Evolutionary conservation across 2,888 invertebrate species (phyloP).

Genomic region (Zaprionus lineosus): DNA sequence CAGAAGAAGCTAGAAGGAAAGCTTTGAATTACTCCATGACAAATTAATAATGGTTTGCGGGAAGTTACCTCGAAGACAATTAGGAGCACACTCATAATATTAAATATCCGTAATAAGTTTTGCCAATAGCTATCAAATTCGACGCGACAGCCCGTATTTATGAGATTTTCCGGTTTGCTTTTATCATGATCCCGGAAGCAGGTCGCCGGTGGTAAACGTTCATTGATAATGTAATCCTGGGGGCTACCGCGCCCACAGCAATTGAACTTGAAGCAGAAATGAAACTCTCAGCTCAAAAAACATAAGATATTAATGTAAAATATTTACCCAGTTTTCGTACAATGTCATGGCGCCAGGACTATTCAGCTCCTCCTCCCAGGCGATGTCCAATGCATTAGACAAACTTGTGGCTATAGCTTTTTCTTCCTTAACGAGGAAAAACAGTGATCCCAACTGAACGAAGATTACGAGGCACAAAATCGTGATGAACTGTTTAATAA

Average conservation of each 20-base stretch:
- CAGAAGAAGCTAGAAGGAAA: conserved; percentile 84
- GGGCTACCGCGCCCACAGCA: conserved; percentile 81
- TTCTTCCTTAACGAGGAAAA: conserved; percentile 40
- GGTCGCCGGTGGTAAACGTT: conserved; percentile 73
- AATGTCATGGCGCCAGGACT: conserved; percentile 77
- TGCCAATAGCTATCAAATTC: conserved; percentile 76
- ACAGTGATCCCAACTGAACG: conserved; percentile 51
- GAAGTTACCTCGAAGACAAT: conserved; percentile 67
- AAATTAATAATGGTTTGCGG: no score
- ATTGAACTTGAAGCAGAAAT: conserved; percentile 60
- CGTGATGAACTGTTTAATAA: conserved; percentile 67
- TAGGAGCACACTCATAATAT: conserved; percentile 67
- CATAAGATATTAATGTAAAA: no score
- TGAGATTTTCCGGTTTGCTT: conserved; percentile 65
- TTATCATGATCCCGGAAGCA: conserved; percentile 73
- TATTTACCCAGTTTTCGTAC: conserved; percentile 76
- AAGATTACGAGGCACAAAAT: conserved; percentile 66
- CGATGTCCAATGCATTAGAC: conserved; percentile 78
- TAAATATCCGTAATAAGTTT: conserved; percentile 59
- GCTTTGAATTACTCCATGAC: no score
- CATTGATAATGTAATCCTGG: conserved; percentile 78
- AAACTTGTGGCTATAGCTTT: conserved; percentile 60
- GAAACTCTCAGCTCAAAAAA: not conserved
- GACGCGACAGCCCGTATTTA: conserved; percentile 72
- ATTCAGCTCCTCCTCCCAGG: conserved; percentile 82